Evolutionary conservation across 1,140 invertebrate species (phyloP).

Genomic region (Dryas iulia): DNA sequence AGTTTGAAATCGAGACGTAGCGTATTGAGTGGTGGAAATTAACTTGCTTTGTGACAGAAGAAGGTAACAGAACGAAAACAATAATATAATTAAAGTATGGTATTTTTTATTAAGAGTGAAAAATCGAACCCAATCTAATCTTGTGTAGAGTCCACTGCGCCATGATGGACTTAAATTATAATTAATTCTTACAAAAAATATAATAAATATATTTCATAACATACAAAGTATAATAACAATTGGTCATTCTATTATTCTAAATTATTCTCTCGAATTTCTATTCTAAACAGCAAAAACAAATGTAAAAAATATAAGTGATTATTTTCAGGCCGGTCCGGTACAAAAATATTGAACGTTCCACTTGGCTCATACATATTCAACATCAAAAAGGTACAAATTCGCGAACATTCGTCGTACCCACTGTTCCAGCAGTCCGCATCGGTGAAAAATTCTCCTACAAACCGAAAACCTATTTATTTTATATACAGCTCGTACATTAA

Average conservation of each 20-base stretch:
- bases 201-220: background rate
- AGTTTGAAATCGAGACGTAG: no score
- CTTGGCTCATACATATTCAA: constrained; percentile 30
- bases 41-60: no score
- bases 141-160: no score
- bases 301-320: constrained; percentile 11
- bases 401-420: constrained; percentile 23
- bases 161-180: no score
- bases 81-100: no score
- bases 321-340: constrained; percentile 1
- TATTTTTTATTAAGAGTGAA: no score
- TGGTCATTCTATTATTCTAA: background rate
- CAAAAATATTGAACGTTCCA: constrained; percentile 21
- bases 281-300: constrained; percentile 1
- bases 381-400: constrained; percentile 29
- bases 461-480: constrained; percentile 39
- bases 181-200: no score
- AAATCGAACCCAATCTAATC: no score
- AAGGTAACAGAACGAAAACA: no score
- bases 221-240: no score
- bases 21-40: no score
- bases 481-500: constrained; percentile 37
- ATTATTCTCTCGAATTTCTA: background rate
- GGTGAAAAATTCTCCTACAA: constrained; percentile 26
- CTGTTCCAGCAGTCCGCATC: constrained; percentile 12